Percentiles rank a stretch among this genome's conserved stretches.
These are phyloP conservation scores for Pangasius krempfi DNA, from an alignment of 2,797 vertebrate genomes.

Conservation along the genomic window DNA sequence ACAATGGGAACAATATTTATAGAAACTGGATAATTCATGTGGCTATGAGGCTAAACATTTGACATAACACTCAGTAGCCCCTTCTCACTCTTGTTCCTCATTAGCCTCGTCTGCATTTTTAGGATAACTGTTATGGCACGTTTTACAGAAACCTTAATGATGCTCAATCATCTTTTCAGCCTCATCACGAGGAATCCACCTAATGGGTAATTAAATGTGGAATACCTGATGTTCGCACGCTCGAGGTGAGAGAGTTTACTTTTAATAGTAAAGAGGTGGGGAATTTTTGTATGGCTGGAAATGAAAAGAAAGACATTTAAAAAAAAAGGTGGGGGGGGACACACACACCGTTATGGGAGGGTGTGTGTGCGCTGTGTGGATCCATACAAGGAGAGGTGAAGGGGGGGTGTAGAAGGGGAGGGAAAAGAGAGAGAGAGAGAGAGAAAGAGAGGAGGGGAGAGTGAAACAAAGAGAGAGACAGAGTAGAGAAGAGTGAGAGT, in stretches of 20 bases:
- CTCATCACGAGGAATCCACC: neutral
- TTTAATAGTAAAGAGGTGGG: slow-evolving; percentile 11
- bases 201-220: slow-evolving; percentile 1
- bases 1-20: neutral
- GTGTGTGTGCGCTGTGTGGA: slow-evolving; percentile 25
- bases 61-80: neutral
- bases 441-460: slow-evolving; percentile 48
- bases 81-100: neutral
- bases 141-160: neutral
- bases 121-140: neutral
- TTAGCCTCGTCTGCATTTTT: neutral
- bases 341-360: neutral
- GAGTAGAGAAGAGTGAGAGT: slow-evolving; percentile 38
- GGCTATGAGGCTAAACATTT: neutral
- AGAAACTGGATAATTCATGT: neutral
- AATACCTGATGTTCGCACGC: neutral
- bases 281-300: slow-evolving; percentile 8
- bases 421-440: slow-evolving; percentile 40
- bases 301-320: slow-evolving; percentile 33
- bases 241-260: slow-evolving; percentile 14
- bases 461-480: slow-evolving; percentile 43
- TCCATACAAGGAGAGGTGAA: slow-evolving; percentile 58
- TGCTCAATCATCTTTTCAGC: neutral
- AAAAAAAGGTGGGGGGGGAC: too few relatives aligned
- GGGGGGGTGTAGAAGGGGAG: slow-evolving; percentile 36